Conservation (phyloP, 2,888 invertebrate species). For the Cataglyphis cursor region DNA sequence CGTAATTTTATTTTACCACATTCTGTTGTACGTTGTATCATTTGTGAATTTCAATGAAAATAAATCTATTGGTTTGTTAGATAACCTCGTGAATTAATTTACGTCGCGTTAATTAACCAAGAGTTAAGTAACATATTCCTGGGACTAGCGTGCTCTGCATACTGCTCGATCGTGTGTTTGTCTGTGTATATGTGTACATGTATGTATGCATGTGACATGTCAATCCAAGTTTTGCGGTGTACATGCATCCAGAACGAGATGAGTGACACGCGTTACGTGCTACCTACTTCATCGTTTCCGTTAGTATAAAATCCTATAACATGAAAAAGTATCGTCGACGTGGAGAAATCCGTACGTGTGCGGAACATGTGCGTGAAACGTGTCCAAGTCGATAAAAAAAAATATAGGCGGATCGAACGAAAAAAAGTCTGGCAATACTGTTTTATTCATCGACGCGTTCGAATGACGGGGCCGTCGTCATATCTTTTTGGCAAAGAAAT, state of each 20-base stretch:
- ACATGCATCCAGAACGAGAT: not conserved
- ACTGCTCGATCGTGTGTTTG: not conserved
- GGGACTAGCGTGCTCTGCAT: not conserved
- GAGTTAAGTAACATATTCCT: not conserved
- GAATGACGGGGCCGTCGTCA: constrained; percentile 11
- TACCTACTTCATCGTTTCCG: constrained; percentile 27
- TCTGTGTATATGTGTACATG: no score
- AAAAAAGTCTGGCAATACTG: constrained; percentile 37
- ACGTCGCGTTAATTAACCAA: constrained; percentile 28
- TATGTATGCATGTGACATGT: not conserved
- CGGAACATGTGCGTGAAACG: constrained; percentile 2
- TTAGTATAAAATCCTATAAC: constrained; percentile 23
- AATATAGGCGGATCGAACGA: constrained; percentile 6
- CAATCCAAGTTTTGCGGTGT: constrained; percentile 38
- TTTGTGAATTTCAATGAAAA: not conserved
- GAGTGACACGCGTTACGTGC: constrained; percentile 17
- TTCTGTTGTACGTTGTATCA: not conserved
- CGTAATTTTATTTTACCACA: not conserved
- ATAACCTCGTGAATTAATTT: constrained; percentile 14
- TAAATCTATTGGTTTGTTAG: constrained; percentile 18
- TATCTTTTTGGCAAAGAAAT: constrained; percentile 32
- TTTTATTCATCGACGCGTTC: constrained; percentile 59
- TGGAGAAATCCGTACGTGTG: constrained; percentile 27
- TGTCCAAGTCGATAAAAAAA: constrained; percentile 49
- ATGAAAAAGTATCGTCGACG: constrained; percentile 13